Base-by-base conservation (phyloP, 2,797 vertebrate species). In the Amniataba percoides region DNA sequence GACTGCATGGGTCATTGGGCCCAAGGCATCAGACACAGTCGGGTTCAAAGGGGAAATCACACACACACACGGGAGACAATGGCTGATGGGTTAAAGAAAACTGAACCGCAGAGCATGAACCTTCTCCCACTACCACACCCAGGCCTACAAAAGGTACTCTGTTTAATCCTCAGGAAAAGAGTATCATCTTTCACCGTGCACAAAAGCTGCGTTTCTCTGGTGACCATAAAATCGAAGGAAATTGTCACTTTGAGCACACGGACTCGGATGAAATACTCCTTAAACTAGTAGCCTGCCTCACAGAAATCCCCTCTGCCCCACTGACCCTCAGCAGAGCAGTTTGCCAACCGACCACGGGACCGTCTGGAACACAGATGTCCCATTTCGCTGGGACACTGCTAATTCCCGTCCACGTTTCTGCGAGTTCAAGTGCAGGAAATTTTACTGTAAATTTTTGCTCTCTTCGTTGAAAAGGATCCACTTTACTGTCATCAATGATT, bases 1-100 rank as follows among this genome's bases (percentile, higher is more conserved):
- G 82, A 91, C 86, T 77, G 82, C 87, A 92, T 45, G 89, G 93
- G 84, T 92, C 93, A 92, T 7, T 91, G 88, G 86, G 69, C 83
- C 65, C 49, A 89, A 92, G 86, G 87, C 84, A 87, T 90, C 90
- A 91, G 91, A 86, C 88, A 77, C 31, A 65, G 77, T 89, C 11
- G 46, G 46, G 85, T 89, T 92, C 87, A 92, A 88, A 92, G 81
- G 78, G 83, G 64, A 75, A 81, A 87, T 78, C 72, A 80, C 78
- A 76, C 71, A 80, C 78, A 76, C 71, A 73, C 66, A 65, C 60
- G 69, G 60, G 64, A 76, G 74, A 87, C 81, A 84, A 87, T 71
- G 49, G 84, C 57, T 68, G 68, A 90, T 56, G 62, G 70, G 68
- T 67, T 76, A 66, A 69, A 91, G 80, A 74, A 89, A 85, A 82